These are phyloP conservation scores for Etheostoma spectabile DNA, from an alignment of 2,113 vertebrate species.

Conservation along the genomic window DNA sequence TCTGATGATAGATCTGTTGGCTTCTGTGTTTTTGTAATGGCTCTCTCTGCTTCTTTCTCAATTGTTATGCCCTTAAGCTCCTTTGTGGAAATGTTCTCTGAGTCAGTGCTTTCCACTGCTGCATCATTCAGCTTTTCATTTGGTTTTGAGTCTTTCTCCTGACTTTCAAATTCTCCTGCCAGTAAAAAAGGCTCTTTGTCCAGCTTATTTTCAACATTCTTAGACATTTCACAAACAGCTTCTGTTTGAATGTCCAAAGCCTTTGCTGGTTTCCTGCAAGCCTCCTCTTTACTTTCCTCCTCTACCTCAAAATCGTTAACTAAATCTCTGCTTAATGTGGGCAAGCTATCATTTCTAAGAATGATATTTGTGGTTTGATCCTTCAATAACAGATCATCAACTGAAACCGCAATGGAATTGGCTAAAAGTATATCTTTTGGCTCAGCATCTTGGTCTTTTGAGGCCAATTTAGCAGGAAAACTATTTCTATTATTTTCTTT, in stretches of 20 bases:
- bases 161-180: conserved; percentile 35
- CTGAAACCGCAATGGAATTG: neutral
- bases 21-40: conserved; percentile 26
- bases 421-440: neutral
- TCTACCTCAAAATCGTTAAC: conserved; percentile 23
- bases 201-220: conserved; percentile 64
- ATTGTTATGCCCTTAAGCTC: neutral
- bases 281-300: conserved; percentile 46
- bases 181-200: conserved; percentile 71
- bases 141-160: conserved; percentile 47
- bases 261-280: conserved; percentile 44
- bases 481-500: conserved; percentile 23
- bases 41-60: conserved; percentile 9
- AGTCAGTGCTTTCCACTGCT: conserved; percentile 33
- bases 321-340: neutral
- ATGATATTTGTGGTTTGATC: conserved; percentile 33
- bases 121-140: conserved; percentile 46
- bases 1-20: conserved; percentile 18
- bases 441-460: conserved; percentile 31
- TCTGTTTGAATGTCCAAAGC: conserved; percentile 49
- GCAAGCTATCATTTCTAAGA: conserved; percentile 6
- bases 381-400: conserved; percentile 4
- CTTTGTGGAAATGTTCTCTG: conserved; percentile 34
- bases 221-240: conserved; percentile 52
- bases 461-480: conserved; percentile 9